A percentile compares a stretch with the other conserved stretches of the same genome.
Evolutionary conservation across 2,797 vertebrate species (phyloP).

Genomic region (Natrix natrix): DNA sequence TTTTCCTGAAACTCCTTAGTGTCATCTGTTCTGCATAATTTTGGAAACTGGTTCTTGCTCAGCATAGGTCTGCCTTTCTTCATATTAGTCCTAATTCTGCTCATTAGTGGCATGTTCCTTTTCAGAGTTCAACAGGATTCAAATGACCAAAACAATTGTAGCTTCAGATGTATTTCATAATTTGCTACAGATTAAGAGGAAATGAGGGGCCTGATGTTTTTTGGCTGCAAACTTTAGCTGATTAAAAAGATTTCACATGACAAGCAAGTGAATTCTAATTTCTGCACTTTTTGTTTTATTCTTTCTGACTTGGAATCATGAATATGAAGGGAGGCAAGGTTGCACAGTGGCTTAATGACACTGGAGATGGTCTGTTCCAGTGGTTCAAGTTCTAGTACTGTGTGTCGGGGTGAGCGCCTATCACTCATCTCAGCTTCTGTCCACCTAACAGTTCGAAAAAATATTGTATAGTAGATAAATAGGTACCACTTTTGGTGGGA

Average conservation of each 20-base stretch:
- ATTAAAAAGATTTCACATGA: not conserved
- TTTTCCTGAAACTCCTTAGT: not conserved
- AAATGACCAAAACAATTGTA: not conserved
- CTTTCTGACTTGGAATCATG: not conserved
- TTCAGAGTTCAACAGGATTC: not conserved
- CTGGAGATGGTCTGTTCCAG: not conserved
- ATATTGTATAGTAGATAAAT: not conserved
- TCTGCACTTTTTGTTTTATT: not conserved
- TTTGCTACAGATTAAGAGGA: not conserved
- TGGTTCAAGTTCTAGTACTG: not conserved
- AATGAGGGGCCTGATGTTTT: not conserved
- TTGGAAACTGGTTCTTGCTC: not conserved
- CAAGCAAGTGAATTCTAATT: not conserved
- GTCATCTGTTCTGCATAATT: not conserved
- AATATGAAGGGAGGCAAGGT: not conserved
- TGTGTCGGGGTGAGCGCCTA: not conserved
- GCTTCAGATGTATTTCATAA: not conserved
- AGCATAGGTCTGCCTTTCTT: not conserved
- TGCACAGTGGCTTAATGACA: not conserved
- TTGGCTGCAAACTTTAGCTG: not conserved
- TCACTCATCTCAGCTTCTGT: not conserved
- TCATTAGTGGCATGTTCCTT: not conserved
- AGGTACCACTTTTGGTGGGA: not conserved
- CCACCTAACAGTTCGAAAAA: not conserved
- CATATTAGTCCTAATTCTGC: not conserved